A percentile compares a stretch with the other conserved stretches of the same genome.
Conservation (phyloP, 2,888 invertebrate species). For the Machimus rusticus region DNA sequence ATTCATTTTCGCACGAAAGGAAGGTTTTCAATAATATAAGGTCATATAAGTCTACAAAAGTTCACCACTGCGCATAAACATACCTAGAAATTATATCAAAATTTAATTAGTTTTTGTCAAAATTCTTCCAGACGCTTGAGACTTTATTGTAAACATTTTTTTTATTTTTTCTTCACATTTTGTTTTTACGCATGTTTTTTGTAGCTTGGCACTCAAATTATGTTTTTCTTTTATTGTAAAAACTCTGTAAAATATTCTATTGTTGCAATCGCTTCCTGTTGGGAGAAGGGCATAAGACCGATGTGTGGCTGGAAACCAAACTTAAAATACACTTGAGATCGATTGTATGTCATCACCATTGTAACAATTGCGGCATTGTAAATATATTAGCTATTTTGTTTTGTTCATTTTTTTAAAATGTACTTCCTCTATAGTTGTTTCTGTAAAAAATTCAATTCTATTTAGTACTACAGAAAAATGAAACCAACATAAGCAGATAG, state of each 20-base stretch:
- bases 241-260: constrained; percentile 39
- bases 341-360: constrained; percentile 32
- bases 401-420: background rate
- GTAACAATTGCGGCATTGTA: constrained; percentile 39
- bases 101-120: background rate
- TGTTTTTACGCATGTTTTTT: background rate
- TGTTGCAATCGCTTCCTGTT: constrained; percentile 9
- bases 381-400: constrained; percentile 36
- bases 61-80: background rate
- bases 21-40: background rate
- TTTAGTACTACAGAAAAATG: constrained; percentile 43
- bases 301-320: background rate
- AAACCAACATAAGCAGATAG: constrained; percentile 47
- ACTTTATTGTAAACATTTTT: background rate
- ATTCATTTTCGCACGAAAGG: background rate
- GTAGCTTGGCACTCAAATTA: constrained; percentile 52
- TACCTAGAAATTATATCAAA: background rate
- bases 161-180: background rate
- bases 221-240: constrained; percentile 34
- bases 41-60: background rate
- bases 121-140: background rate
- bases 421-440: constrained; percentile 34
- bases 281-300: background rate
- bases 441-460: constrained; percentile 42
- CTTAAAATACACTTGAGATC: constrained; percentile 31